A percentile compares a stretch with the other conserved stretches of the same genome.
These are phyloP conservation scores for Nannobrachium achirus DNA, from an alignment of 2,113 vertebrate species.

Conservation along the genomic window DNA sequence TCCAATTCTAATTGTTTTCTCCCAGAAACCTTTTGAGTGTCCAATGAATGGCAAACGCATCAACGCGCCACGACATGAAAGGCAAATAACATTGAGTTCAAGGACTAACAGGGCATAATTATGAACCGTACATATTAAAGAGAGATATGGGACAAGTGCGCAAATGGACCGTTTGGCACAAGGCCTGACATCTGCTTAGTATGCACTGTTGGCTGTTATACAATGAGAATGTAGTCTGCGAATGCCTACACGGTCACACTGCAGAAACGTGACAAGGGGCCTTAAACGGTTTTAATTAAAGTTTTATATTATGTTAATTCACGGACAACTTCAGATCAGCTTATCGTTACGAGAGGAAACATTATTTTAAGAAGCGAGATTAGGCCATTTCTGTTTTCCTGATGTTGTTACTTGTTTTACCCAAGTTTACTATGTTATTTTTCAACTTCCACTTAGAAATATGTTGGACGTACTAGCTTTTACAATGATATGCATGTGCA, in stretches of 20 bases:
- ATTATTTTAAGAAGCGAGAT: conserved; percentile 20
- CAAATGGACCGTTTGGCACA: conserved; percentile 36
- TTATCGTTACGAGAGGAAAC: conserved; percentile 23
- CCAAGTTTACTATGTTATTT: no score
- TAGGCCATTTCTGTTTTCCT: conserved; percentile 40
- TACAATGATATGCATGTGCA: conserved; percentile 37
- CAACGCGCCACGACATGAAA: conserved; percentile 10
- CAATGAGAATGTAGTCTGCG: conserved; percentile 35
- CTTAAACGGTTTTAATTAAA: conserved; percentile 20
- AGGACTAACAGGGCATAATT: conserved; percentile 10
- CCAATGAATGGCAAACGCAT: conserved; percentile 3
- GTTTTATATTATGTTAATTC: conserved; percentile 13
- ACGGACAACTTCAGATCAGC: conserved; percentile 20
- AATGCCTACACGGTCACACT: conserved; percentile 12
- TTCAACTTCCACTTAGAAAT: no score
- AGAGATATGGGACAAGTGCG: neutral
- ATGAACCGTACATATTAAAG: conserved; percentile 23
- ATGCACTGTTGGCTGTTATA: conserved; percentile 32
- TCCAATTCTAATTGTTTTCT: neutral
- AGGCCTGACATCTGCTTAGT: conserved; percentile 30
- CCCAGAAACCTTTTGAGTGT: neutral
- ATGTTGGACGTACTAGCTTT: no score
- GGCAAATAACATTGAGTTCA: neutral
- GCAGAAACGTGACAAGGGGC: conserved; percentile 3
- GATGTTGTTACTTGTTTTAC: conserved; percentile 22